A percentile compares a stretch with the other conserved stretches of the same genome.
These are phyloP conservation scores for Mercenaria mercenaria DNA, from an alignment of 1,140 invertebrate genomes.

Conservation along the genomic window DNA sequence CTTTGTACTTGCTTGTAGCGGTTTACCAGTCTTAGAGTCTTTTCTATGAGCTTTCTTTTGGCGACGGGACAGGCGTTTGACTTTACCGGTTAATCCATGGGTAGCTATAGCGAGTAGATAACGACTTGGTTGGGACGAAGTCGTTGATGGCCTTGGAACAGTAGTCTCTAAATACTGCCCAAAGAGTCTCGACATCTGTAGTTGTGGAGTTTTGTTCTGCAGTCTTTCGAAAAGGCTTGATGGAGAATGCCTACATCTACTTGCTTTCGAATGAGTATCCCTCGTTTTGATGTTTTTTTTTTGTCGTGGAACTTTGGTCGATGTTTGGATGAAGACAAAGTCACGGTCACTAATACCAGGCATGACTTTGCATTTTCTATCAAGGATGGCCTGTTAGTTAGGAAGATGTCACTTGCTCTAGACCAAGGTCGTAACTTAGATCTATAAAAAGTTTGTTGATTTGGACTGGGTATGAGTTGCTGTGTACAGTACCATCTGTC, in stretches of 20 bases:
- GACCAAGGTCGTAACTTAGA: not conserved
- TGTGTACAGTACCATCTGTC: not conserved
- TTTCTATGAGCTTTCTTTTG: no score
- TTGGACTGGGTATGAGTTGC: not conserved
- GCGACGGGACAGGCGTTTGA: not conserved
- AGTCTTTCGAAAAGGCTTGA: not conserved
- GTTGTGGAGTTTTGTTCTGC: not conserved
- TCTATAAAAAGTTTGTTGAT: not conserved
- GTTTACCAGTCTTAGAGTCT: not conserved
- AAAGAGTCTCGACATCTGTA: not conserved
- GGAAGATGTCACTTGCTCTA: not conserved
- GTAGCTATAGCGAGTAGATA: no score
- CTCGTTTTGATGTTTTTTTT: not conserved
- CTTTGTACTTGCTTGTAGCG: constrained; percentile 4
- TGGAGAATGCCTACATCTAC: not conserved
- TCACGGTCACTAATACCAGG: not conserved
- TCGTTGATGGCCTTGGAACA: no score
- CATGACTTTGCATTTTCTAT: not conserved
- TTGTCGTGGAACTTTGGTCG: not conserved
- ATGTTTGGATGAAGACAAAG: not conserved
- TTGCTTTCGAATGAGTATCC: not conserved
- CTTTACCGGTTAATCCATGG: not conserved
- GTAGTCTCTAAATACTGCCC: no score
- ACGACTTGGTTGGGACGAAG: no score
- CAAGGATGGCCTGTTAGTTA: not conserved